These are phyloP conservation scores for Scaptomyza hsui DNA, from an alignment of 1,140 invertebrate species.

Conservation along the genomic window DNA sequence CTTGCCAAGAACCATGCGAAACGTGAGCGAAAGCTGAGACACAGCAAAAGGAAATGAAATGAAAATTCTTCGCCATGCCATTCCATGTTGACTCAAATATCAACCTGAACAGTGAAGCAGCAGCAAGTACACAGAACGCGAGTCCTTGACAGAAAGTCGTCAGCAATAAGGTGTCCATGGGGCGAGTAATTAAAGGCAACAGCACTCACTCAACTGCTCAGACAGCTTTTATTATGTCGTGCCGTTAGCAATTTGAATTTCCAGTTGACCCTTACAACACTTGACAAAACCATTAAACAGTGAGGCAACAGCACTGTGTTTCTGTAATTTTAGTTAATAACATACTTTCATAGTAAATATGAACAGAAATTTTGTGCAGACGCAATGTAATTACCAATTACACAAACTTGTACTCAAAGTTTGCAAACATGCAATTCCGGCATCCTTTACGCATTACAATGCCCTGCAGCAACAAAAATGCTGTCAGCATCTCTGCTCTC, in stretches of 20 bases:
- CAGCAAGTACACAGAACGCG: slow-evolving; percentile 3
- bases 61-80: slow-evolving; percentile 31
- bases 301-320: slow-evolving; percentile 32
- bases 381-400: slow-evolving; percentile 41
- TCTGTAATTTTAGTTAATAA: slow-evolving; percentile 59
- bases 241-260: slow-evolving; percentile 21
- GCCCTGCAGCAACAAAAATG: slow-evolving; percentile 1
- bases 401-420: slow-evolving; percentile 47
- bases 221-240: neutral
- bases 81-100: slow-evolving; percentile 20
- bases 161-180: slow-evolving; percentile 36
- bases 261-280: slow-evolving; percentile 13
- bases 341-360: neutral
- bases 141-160: slow-evolving; percentile 2
- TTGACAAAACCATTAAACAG: slow-evolving; percentile 5
- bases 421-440: slow-evolving; percentile 36
- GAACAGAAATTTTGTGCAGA: slow-evolving; percentile 11
- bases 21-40: slow-evolving; percentile 33
- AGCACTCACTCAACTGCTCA: neutral
- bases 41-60: slow-evolving; percentile 41
- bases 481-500: too few relatives aligned
- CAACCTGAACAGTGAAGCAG: slow-evolving; percentile 21
- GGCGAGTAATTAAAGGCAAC: slow-evolving; percentile 55
- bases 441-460: slow-evolving; percentile 2
- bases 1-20: slow-evolving; percentile 16